Evolutionary conservation across 1,140 invertebrate species (phyloP), one percentile per base, ranked within the genome.

Genomic region (Rhizoglyphus robini): DNA sequence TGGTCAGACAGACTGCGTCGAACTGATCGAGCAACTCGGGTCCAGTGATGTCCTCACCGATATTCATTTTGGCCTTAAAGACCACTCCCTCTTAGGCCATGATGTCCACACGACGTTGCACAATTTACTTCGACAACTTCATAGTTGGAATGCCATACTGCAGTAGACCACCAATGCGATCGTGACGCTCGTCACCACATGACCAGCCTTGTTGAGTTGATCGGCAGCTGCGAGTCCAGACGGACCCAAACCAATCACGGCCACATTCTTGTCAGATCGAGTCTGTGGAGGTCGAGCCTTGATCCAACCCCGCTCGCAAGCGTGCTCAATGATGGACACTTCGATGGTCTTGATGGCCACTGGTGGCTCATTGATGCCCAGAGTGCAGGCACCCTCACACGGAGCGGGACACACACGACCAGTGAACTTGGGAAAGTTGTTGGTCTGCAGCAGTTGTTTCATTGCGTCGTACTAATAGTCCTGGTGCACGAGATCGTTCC

Each of bases 291-390:
- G 81, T 74, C 86, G 81, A 0, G 94, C 84, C 29, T 82, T 80
- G 60, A 99, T 93, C 95, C 94, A 96, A 3, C 93, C 93, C 76
- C 90, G 84, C 70, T 96, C 90, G 77, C 95, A 99, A 13, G 92
- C 96, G 78, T 96, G 84, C 78, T 99, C 96, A 71, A 99, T 98
- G 72, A 99, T 99, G 27, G 93, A 84, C 76, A 93, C 96, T 79
- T 99, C 96, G 70, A 99, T 98, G 74, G 96, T 96, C 76, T 99
- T 99, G 73, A 99, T 99, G 32, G 95, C 98, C 1, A 99, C 96
- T 11, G 96, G 81, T 3, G 92, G 90, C 71, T 92, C 87, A 49
- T 90, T 92, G 72, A 99, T 98, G 32, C 92, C 94, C 59, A 99
- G 75, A 20, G 97, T 94, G 78, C 96, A 99, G 2, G 95, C 89